Evolutionary conservation across 2,797 vertebrate species (phyloP), one percentile per base, ranked within the genome.

Genomic region (Dermochelys coriacea): DNA sequence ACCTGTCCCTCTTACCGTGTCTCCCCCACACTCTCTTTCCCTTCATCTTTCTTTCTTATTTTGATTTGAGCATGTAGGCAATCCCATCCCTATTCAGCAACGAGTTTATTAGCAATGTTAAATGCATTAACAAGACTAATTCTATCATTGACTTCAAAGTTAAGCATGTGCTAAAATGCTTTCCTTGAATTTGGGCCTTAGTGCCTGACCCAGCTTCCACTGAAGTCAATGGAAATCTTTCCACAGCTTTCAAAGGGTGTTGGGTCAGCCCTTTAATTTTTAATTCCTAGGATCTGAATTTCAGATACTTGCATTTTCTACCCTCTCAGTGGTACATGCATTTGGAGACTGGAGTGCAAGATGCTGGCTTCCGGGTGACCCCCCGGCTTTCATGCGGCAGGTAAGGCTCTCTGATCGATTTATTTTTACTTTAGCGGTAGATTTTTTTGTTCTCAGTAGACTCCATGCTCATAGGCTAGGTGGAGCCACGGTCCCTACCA

Each of bases 81-180:
- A 90, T 77, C 8, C 2, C 12, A n/a, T 31, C 51, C 10, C 64
- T 41, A 45, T 11, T 91, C 47, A 94, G 57, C 84, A 86, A 84
- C 0, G 0, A 12, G 0, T 16, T 37, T 64, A 68, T 34, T 19
- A 64, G 16, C 34, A 18, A 8, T 4, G 15, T 68, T 68, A 37
- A 34, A 37, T 23, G 10, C 23, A 37, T 71, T 71, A 23, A 68
- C 9, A 37, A 71, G 85, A 10, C 61, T 81, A 31, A 50, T 3
- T 5, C 6, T 18, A 45, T 3, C 2, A 2, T n/a, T 2, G 12
- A 14, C 87, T 85, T 87, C 52, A 93, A 12, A 86, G 85, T 12
- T 49, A 2, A 84, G 29, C 84, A 41, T 11, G 6, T 7, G 74
- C 2, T 19, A 50, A 84, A 0, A 0, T 81, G 27, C 77, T 87